Conservation (phyloP, 1,140 invertebrate genomes). For the Parasteatoda tepidariorum region DNA sequence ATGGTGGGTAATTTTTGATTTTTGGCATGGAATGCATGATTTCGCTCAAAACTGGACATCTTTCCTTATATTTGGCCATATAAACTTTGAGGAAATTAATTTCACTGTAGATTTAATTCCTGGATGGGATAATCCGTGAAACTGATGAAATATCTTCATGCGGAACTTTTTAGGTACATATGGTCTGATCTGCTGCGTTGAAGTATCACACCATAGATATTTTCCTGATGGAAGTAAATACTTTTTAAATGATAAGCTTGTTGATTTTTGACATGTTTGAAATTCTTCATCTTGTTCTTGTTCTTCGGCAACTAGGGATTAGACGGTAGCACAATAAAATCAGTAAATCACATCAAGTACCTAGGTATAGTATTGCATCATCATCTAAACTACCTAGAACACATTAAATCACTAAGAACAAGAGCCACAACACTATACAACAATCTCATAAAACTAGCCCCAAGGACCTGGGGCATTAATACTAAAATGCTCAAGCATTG, state of each 20-base stretch:
- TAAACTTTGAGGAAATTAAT: conserved; percentile 17
- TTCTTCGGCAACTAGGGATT: neutral
- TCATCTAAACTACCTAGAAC: no score
- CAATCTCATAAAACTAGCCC: no score
- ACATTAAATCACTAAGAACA: no score
- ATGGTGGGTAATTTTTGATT: neutral
- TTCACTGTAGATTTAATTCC: conserved; percentile 23
- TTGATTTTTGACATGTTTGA: neutral
- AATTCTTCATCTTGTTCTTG: neutral
- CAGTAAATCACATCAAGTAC: no score
- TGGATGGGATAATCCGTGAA: conserved; percentile 8
- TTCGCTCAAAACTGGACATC: conserved; percentile 4
- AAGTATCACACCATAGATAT: conserved; percentile 1
- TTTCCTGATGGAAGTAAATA: neutral
- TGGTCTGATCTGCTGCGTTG: conserved; percentile 14
- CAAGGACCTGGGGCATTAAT: no score
- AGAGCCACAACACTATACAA: no score
- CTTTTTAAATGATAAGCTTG: neutral
- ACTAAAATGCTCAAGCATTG: no score
- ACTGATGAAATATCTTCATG: conserved; percentile 18
- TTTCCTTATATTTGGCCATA: conserved; percentile 43
- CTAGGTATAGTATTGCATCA: no score
- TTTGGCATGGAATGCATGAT: conserved; percentile 18
- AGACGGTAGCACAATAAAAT: no score
- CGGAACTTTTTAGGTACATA: neutral